A percentile compares a stretch with the other conserved stretches of the same genome.
phyloP scores from a whole-genome alignment of 2,797 vertebrate species.

The Chelon auratus region DNA sequence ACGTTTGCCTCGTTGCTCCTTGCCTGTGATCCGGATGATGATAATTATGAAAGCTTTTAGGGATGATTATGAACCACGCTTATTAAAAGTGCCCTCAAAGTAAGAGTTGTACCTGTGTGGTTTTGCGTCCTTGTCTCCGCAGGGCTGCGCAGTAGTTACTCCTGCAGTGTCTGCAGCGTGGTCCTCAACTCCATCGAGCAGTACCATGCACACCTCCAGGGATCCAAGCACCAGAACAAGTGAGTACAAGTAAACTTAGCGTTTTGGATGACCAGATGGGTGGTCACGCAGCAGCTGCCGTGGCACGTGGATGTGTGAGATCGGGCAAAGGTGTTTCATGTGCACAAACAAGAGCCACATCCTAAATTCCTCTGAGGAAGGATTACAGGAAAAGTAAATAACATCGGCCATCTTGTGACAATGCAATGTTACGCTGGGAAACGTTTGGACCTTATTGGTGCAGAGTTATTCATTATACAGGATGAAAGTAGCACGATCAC shows the following conservation, averaged over 20 bases:
- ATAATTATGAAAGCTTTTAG: conserved; percentile 1
- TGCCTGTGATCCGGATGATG: conserved; percentile 14
- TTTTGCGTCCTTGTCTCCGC: conserved; percentile 54
- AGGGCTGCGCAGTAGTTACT: conserved; percentile 88
- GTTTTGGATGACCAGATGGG: not conserved
- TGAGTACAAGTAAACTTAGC: conserved; percentile 58
- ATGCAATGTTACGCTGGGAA: too few species aligned
- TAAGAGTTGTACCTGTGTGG: conserved; percentile 32
- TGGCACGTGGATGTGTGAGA: not conserved
- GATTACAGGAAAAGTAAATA: too few species aligned
- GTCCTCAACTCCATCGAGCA: conserved; percentile 91
- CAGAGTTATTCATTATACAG: conserved; percentile 14
- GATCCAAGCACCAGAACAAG: conserved; percentile 91
- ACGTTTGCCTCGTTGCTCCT: conserved; percentile 16
- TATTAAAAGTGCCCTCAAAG: conserved; percentile 15
- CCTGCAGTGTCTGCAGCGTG: conserved; percentile 88
- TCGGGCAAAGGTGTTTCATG: too few species aligned
- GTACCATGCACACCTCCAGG: conserved; percentile 90
- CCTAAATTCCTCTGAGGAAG: too few species aligned
- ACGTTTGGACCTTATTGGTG: too few species aligned
- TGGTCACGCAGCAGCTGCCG: not conserved
- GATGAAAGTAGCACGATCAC: conserved; percentile 15
- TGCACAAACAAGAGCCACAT: too few species aligned
- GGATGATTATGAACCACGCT: conserved; percentile 14
- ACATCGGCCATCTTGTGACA: too few species aligned